Evolutionary conservation across 2,888 invertebrate species (phyloP).

Genomic region (Kryphioiulus occultus): DNA sequence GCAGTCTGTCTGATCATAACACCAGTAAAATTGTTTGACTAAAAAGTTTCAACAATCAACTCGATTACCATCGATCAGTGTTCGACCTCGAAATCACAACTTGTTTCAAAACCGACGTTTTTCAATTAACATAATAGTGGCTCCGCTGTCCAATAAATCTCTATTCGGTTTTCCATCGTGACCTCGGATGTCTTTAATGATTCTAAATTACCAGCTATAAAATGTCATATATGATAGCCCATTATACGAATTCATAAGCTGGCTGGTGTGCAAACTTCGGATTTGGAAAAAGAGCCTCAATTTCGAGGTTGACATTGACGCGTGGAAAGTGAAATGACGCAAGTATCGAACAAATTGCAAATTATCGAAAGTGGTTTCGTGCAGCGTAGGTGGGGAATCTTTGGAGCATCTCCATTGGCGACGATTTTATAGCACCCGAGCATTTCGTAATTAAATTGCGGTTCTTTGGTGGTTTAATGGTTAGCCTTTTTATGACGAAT

Average conservation of each 20-base stretch:
- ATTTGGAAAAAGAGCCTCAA: no score
- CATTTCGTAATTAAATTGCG: background rate
- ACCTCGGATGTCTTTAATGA: background rate
- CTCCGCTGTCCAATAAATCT: no score
- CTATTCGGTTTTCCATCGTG: no score
- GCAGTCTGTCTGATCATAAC: no score
- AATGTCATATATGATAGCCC: background rate
- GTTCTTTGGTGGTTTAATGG: slow-evolving; percentile 4
- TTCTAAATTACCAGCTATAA: background rate
- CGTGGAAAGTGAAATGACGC: background rate
- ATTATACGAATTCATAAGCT: background rate
- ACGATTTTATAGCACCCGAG: background rate
- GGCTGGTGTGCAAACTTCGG: background rate
- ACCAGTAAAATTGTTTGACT: no score
- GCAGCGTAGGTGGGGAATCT: background rate
- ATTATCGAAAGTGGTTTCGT: slow-evolving; percentile 23
- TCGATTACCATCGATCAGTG: no score
- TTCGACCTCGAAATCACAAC: no score
- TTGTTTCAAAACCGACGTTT: no score
- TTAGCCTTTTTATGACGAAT: background rate
- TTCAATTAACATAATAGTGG: no score
- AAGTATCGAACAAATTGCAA: slow-evolving; percentile 23
- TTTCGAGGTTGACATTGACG: background rate
- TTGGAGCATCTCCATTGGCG: background rate
- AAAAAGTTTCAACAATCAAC: no score